Base-by-base conservation (phyloP, 2,797 vertebrate genomes). In the Cyprinella venusta region DNA sequence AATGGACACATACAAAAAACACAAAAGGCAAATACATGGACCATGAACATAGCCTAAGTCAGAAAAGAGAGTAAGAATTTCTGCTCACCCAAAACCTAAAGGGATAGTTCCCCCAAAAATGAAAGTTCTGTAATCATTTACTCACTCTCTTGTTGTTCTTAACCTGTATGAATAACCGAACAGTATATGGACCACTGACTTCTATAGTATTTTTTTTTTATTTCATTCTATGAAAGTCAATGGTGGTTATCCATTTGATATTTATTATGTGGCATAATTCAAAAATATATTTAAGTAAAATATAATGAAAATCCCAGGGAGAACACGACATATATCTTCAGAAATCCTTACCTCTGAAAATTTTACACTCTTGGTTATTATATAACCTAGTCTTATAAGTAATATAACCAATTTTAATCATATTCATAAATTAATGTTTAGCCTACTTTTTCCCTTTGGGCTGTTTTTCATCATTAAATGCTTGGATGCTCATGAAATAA, bases 401-500 rank as follows among this genome's bases (percentile, higher is more conserved):
- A 40, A 40, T 40, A 40, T 56, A 38, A 75, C 12, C 1, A 18
- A 42, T 63, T 69, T 80, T 80, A 80, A 70, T 80, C 52, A 59
- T 80, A 70, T 71, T 70, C 67, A 45, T 45, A 72, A 72, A 63
- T 24, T 1, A 36, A 50, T 72, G 56, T 72, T 81, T 63, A n/a
- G n/a, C n/a, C n/a, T n/a, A 64, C 56, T 64, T 48, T 80, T 36
- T 33, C 19, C 50, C 54, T 61, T 50, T 26, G 30, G 79, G 69
- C 15, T 72, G 6, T 50, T 81, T 72, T 76, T 71, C 54, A 48
- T 72, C 54, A 63, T 50, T 5, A 81, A 81, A 50, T 36, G 38
- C 30, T 64, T 64, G 69, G 26, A 74, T 52, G 42, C 56, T 52
- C 42, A 64, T 81, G n/a, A 74, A 81, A 72, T 63, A 74, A 38